These are phyloP conservation scores for Siniperca chuatsi DNA, from an alignment of 2,113 vertebrate genomes.

Conservation along the genomic window DNA sequence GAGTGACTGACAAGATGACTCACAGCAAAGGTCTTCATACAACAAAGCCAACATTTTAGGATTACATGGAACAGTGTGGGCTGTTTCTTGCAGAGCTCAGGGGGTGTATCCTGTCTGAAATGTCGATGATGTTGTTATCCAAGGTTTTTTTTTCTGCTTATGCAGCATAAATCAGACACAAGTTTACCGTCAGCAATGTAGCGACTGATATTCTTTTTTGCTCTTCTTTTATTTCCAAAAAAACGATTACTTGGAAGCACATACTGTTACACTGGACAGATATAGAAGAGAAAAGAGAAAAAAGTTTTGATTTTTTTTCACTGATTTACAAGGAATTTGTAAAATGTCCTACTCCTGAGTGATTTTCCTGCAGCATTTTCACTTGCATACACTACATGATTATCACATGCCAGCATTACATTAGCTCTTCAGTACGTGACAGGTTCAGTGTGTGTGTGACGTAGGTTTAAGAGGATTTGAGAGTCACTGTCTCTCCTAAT, in stretches of 20 bases:
- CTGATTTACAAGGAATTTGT: not conserved
- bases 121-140: slow-evolving; percentile 42
- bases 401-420: slow-evolving; percentile 5
- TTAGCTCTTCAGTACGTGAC: not conserved
- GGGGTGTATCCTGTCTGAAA: slow-evolving; percentile 35
- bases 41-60: slow-evolving; percentile 17
- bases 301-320: not conserved
- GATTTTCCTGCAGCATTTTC: not conserved
- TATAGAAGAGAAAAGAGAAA: not conserved
- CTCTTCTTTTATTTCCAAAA: slow-evolving; percentile 1
- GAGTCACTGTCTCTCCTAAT: slow-evolving; percentile 15
- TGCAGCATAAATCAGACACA: slow-evolving; percentile 17
- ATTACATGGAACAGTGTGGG: slow-evolving; percentile 7
- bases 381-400: not conserved
- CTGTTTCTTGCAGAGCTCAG: slow-evolving; percentile 17
- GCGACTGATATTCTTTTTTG: slow-evolving; percentile 6
- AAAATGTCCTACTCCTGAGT: not conserved
- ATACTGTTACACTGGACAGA: not conserved
- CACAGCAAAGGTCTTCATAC: slow-evolving; percentile 9
- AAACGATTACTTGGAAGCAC: not conserved
- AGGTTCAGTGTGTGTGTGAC: not conserved
- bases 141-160: slow-evolving; percentile 43
- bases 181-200: slow-evolving; percentile 27
- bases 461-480: slow-evolving; percentile 24
- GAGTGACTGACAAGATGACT: slow-evolving; percentile 24